Evolutionary conservation across 2,113 vertebrate species (phyloP).

Genomic region (Hyla sarda): DNA sequence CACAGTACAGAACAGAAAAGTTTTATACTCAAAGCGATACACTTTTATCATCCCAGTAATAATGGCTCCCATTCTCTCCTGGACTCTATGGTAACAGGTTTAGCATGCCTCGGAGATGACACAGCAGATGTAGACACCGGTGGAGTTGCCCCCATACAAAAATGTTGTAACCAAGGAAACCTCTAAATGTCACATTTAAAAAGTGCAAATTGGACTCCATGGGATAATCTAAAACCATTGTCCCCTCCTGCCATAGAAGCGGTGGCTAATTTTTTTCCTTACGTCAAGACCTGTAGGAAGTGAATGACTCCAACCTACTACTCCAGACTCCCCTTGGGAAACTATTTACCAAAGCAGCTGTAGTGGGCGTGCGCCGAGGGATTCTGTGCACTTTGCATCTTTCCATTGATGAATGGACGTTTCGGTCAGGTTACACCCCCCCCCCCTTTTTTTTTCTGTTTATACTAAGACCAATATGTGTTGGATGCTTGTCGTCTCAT

Average conservation of each 20-base stretch:
- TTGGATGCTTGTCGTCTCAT: neutral
- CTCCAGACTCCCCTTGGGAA: neutral
- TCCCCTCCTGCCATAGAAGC: neutral
- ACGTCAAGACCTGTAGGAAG: neutral
- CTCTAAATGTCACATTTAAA: slow-evolving; percentile 31
- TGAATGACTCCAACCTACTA: neutral
- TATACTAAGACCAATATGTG: neutral
- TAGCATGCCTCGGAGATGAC: neutral
- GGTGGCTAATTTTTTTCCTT: slow-evolving; percentile 32
- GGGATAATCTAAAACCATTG: slow-evolving; percentile 29
- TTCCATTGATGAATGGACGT: neutral
- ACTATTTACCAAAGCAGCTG: neutral
- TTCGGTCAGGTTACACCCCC: neutral
- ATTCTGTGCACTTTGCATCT: neutral
- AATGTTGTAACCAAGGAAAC: slow-evolving; percentile 25
- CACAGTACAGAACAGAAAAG: neutral
- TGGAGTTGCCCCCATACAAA: slow-evolving; percentile 20
- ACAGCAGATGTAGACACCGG: slow-evolving; percentile 1
- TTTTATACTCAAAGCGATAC: neutral
- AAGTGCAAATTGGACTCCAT: slow-evolving; percentile 39
- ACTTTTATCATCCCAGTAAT: neutral
- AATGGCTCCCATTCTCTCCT: neutral
- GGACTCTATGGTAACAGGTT: slow-evolving; percentile 3
- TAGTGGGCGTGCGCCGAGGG: neutral
- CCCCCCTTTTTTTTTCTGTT: too few relatives aligned